phyloP scores from a whole-genome alignment of 1,140 invertebrate species.

The Heterodera schachtii region DNA sequence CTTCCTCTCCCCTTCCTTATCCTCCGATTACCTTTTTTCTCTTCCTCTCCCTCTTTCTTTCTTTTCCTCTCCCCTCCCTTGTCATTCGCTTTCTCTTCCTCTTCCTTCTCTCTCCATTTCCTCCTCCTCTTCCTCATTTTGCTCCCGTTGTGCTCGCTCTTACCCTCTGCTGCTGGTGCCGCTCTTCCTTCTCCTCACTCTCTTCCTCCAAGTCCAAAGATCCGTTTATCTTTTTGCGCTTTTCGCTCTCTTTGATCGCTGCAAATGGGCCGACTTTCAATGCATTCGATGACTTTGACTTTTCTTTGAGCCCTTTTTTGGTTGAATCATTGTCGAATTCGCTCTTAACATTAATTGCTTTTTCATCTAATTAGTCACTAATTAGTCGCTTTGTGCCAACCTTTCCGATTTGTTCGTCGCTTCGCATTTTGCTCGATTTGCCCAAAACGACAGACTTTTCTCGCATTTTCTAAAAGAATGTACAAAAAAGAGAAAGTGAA shows the following conservation, averaged over 20 bases:
- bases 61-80: not conserved
- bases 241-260: slow-evolving; percentile 22
- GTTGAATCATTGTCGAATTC: not conserved
- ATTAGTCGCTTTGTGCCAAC: not conserved
- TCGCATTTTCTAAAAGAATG: not conserved
- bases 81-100: not conserved
- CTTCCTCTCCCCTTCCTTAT: not conserved
- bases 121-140: not conserved
- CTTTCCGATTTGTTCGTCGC: not conserved
- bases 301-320: slow-evolving; percentile 17
- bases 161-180: not conserved
- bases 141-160: not conserved
- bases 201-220: slow-evolving; percentile 16
- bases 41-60: not conserved
- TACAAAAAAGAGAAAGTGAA: too few relatives aligned
- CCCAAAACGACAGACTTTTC: not conserved
- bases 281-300: slow-evolving; percentile 20
- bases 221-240: slow-evolving; percentile 5
- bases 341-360: not conserved
- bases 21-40: not conserved
- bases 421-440: not conserved
- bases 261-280: slow-evolving; percentile 25
- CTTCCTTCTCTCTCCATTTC: too few relatives aligned
- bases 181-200: slow-evolving; percentile 7
- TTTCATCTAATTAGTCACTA: too few relatives aligned